Base-by-base conservation (phyloP, 2,888 invertebrate genomes). In the Drosophila lutescens region DNA sequence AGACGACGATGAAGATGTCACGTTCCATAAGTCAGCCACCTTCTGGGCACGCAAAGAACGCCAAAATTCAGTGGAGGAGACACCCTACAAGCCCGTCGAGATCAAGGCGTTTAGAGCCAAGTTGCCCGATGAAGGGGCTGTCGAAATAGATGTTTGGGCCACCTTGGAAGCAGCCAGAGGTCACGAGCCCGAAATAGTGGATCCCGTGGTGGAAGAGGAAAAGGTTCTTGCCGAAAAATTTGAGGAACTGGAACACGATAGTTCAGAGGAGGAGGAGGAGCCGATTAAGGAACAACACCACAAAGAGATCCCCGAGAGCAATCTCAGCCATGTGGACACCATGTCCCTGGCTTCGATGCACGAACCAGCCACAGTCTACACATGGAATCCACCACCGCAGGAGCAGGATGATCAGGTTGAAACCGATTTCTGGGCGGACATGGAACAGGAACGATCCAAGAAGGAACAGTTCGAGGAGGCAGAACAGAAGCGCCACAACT, bases 401-500 rank as follows among this genome's bases (percentile, higher is more conserved):
- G 38, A 38, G 0, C 41, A 43, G 12, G 63, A 74, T 2, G 32
- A 56, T 15, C 54, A 26, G 2, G 83, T 82, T 7, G 84, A 86
- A 46, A 61, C 80, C 0, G 86, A 87, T 32, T 90, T 90, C 43
- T 90, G 89, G 89, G 84, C 87, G 0, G 73, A 80, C 38, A 77
- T 79, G 6, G 86, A 83, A 9, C 46, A 81, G 41, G 76, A 86
- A 4, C 77, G 79, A 7, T 53, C 67, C 4, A 67, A 67, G 13
- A 72, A 55, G 0, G 62, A 65, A 10, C 79, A 80, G 30, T n/a
- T 56, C 7, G 86, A 90, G 34, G 91, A 91, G 41, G 82, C 87
- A 4, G 91, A 91, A 46, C 77, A 85, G 30, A 90, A 90, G 8
- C 86, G 91, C 1, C 90, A 79, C 10, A 91, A 91, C 56, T 91